Base-by-base conservation (phyloP, 2,797 vertebrate species). In the Triplophysa yarkandensis region DNA sequence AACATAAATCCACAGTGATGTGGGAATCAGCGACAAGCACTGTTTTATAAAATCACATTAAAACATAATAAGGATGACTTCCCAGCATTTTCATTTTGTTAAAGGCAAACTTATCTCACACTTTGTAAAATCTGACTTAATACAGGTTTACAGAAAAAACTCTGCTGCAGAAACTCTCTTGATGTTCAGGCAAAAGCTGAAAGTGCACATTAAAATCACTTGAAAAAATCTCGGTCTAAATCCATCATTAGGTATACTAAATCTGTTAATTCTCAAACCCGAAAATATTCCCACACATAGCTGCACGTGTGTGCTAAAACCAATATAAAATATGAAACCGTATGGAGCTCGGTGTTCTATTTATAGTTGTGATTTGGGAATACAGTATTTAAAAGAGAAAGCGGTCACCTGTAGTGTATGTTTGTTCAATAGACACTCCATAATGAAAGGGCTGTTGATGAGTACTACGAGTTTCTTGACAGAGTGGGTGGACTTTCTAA, bases 401-500 rank as follows among this genome's bases (percentile, higher is more conserved):
- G 6, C 8, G 25, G 16, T 30, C 55, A 64, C 71, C 50, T 25
- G 48, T 55, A 41, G 36, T 64, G 68, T 30, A 41, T 71, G 23
- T 58, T 21, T 7, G 25, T 54, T 74, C 61, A 65, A 41, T 34
- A 66, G 62, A 1, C 48, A 71, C 57, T 74, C 10, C 58, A 43
- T 54, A 63, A 69, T 68, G 57, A 81, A 79, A 28, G 57, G 68
- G 71, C 68, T 69, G 28, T 75, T 81, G 58, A 79, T 77, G 71
- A 77, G 54, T 10, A 58, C 28, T 36, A 71, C 72, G 54, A 66
- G 68, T 65, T 30, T 19, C 58, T 79, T 75, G 39, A 78, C 48
- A 23, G 62, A 79, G 79, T 68, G 63, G 71, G 70, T 57, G 39
- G 74, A 66, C 63, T 72, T 62, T 17, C 58, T 36, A 36, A 54